A percentile compares a stretch with the other conserved stretches of the same genome.
Evolutionary conservation across 2,888 invertebrate genomes (phyloP).

Genomic region (Plagiodera versicolora): DNA sequence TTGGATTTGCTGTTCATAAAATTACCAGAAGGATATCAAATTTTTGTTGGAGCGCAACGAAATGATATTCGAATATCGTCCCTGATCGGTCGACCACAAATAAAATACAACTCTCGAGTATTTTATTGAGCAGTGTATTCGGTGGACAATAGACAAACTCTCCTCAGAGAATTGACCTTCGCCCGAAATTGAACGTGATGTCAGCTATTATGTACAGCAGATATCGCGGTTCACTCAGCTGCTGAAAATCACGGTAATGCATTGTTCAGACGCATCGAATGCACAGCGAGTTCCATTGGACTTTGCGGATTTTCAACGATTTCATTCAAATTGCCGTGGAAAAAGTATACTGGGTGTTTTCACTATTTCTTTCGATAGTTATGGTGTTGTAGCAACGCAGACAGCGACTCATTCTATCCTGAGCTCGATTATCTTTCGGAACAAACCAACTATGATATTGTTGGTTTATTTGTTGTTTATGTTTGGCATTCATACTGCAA

Average conservation of each 20-base stretch:
- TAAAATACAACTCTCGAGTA: conserved; percentile 11
- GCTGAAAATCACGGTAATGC: not conserved
- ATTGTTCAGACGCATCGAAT: conserved; percentile 5
- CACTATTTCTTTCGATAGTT: no score
- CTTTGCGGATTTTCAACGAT: no score
- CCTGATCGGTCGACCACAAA: not conserved
- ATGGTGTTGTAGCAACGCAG: no score
- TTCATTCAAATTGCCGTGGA: no score
- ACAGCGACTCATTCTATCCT: no score
- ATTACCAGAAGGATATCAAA: not conserved
- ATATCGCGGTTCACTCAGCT: conserved; percentile 5
- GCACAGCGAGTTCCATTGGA: no score
- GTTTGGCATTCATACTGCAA: no score
- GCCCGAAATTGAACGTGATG: conserved; percentile 10
- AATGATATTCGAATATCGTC: not conserved
- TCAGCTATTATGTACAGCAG: not conserved
- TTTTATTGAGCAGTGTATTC: conserved; percentile 11
- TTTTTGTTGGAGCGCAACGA: not conserved
- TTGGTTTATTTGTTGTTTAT: no score
- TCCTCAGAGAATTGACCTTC: conserved; percentile 10
- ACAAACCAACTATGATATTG: no score
- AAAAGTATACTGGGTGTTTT: no score
- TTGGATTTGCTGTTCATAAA: not conserved
- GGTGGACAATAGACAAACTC: conserved; percentile 9
- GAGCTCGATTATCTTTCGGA: no score